Evolutionary conservation across 2,888 invertebrate genomes (phyloP).

Genomic region (Entomobrya proxima): DNA sequence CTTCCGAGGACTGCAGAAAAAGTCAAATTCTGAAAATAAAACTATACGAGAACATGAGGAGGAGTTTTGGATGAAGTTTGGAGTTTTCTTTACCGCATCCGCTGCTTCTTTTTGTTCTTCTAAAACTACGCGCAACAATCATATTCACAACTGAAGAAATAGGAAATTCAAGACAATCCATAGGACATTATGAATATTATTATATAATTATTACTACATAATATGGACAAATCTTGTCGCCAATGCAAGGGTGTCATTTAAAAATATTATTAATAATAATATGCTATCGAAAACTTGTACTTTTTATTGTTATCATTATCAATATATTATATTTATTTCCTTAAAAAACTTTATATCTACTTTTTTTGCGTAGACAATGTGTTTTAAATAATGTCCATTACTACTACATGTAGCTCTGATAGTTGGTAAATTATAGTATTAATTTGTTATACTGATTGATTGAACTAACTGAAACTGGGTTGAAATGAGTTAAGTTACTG

Average conservation of each 20-base stretch:
- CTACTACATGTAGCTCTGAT: not conserved
- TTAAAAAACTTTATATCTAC: not conserved
- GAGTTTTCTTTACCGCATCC: not conserved
- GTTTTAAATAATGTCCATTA: not conserved
- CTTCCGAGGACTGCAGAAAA: conserved; percentile 9
- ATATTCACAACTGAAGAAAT: not conserved
- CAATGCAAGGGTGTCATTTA: conserved; percentile 58
- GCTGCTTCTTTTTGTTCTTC: not conserved
- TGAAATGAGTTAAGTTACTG: too few species aligned
- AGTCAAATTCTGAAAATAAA: not conserved
- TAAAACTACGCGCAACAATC: not conserved
- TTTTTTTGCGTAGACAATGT: not conserved
- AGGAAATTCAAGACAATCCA: conserved; percentile 18
- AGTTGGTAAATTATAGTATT: not conserved
- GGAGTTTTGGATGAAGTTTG: not conserved
- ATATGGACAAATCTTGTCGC: conserved; percentile 13
- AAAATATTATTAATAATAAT: not conserved
- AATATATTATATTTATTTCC: conserved; percentile 23
- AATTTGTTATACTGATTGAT: not conserved
- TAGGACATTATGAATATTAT: conserved; percentile 3
- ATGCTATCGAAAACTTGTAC: conserved; percentile 8
- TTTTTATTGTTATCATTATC: too few species aligned
- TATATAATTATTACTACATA: not conserved
- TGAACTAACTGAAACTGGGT: conserved; percentile 18
- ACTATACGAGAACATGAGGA: conserved; percentile 32